Conservation (phyloP, 2,113 vertebrate species). For the Aphyosemion australe region DNA sequence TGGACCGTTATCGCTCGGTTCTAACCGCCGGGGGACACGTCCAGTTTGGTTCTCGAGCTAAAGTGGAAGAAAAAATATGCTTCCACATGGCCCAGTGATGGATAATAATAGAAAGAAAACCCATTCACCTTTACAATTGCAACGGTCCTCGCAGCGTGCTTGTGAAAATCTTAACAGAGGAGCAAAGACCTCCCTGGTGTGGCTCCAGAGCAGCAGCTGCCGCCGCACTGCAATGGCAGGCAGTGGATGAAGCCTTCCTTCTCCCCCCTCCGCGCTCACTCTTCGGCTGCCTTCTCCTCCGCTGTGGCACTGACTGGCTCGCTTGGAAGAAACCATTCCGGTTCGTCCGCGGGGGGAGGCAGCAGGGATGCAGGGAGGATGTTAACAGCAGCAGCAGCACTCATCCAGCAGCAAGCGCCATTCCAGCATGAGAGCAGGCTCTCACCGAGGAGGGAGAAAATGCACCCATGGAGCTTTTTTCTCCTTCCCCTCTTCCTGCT, state of each 20-base stretch:
- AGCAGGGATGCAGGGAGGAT: conserved; percentile 49
- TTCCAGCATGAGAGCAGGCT: conserved; percentile 39
- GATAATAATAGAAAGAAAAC: conserved; percentile 35
- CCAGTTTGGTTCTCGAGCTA: conserved; percentile 45
- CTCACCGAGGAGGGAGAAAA: conserved; percentile 14
- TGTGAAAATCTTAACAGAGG: conserved; percentile 43
- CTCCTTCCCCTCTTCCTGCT: neutral
- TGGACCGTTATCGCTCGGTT: conserved; percentile 61
- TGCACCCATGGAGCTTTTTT: neutral
- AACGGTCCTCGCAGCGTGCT: conserved; percentile 53
- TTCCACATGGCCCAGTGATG: conserved; percentile 16
- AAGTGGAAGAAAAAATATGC: conserved; percentile 12
- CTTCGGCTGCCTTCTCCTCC: conserved; percentile 71
- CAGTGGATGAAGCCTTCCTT: conserved; percentile 69
- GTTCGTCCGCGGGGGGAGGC: conserved; percentile 58
- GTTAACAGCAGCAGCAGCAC: conserved; percentile 54
- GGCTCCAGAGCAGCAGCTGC: conserved; percentile 73
- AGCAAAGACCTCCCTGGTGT: conserved; percentile 55
- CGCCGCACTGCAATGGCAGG: conserved; percentile 80
- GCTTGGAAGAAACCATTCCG: conserved; percentile 80
- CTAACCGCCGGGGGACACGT: conserved; percentile 51
- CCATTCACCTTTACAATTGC: conserved; percentile 69
- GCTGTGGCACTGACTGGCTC: conserved; percentile 79
- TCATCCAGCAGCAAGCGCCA: conserved; percentile 55
- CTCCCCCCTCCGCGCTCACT: conserved; percentile 59